Conservation (phyloP, 1,140 invertebrate species). For the Atta cephalotes region DNA sequence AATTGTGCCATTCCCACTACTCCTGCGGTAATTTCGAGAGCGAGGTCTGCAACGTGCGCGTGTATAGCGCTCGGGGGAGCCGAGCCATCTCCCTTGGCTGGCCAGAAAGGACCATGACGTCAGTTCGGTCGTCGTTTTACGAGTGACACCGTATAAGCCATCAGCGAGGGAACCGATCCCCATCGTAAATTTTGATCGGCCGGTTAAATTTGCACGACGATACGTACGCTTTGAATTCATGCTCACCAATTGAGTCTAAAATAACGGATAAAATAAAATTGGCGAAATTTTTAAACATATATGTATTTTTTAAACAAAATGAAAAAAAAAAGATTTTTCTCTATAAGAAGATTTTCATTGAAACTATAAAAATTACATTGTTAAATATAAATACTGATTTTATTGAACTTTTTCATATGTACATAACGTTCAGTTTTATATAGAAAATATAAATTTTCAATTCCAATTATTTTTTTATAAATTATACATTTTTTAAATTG, state of each 20-base stretch:
- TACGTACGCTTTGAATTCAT: background rate
- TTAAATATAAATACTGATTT: too few species aligned
- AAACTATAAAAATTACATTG: too few species aligned
- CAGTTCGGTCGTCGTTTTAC: conserved; percentile 53
- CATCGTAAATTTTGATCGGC: conserved; percentile 39
- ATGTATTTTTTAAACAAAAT: too few species aligned
- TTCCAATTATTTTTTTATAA: too few species aligned
- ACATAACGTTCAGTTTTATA: too few species aligned
- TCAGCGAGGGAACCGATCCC: conserved; percentile 27
- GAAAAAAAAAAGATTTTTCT: too few species aligned
- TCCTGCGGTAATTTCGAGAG: conserved; percentile 69
- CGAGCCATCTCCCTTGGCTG: conserved; percentile 28
- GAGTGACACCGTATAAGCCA: conserved; percentile 54
- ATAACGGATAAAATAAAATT: background rate
- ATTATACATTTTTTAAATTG: background rate
- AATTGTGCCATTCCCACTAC: conserved; percentile 74
- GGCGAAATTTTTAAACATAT: background rate
- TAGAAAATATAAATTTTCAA: too few species aligned
- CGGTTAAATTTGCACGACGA: conserved; percentile 20
- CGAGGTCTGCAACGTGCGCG: conserved; percentile 52
- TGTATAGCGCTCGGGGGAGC: background rate
- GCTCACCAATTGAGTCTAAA: background rate
- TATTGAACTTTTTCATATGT: too few species aligned
- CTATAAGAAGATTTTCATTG: too few species aligned
- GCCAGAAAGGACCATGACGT: conserved; percentile 70